phyloP scores from a whole-genome alignment of 2,113 vertebrate genomes.

The Hydrolagus affinis region DNA sequence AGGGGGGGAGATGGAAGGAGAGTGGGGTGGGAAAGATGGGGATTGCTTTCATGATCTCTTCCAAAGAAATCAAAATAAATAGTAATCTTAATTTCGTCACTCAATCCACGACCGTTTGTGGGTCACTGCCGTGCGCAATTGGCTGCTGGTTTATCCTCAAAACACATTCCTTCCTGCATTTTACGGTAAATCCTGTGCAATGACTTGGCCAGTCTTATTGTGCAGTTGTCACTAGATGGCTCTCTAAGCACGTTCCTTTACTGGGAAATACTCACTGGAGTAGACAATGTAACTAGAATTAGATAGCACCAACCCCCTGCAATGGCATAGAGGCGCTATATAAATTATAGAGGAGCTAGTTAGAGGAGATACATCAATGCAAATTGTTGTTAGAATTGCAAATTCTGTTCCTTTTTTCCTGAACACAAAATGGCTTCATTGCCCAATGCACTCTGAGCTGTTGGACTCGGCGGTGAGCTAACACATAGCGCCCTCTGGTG shows the following conservation, averaged over 20 bases:
- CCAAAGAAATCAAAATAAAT: no score
- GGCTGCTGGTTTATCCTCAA: neutral
- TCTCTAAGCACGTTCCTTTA: neutral
- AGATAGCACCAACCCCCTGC: neutral
- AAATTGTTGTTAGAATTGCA: neutral
- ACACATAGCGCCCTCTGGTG: conserved; percentile 2
- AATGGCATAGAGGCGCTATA: no score
- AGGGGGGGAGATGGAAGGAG: no score
- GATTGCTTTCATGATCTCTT: no score
- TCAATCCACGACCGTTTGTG: neutral
- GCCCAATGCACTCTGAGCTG: no score
- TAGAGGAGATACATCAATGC: no score
- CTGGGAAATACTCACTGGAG: neutral
- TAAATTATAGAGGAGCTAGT: no score
- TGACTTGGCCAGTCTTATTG: neutral
- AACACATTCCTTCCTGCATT: neutral
- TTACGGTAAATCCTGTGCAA: neutral
- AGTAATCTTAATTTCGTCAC: no score
- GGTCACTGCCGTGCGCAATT: neutral
- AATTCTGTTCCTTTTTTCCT: neutral
- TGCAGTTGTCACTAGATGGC: neutral
- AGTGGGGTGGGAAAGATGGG: no score
- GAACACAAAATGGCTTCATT: conserved; percentile 14
- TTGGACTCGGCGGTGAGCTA: neutral
- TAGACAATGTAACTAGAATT: neutral